Conservation (phyloP, 2,888 invertebrate species). For the Meghimatium bilineatum region DNA sequence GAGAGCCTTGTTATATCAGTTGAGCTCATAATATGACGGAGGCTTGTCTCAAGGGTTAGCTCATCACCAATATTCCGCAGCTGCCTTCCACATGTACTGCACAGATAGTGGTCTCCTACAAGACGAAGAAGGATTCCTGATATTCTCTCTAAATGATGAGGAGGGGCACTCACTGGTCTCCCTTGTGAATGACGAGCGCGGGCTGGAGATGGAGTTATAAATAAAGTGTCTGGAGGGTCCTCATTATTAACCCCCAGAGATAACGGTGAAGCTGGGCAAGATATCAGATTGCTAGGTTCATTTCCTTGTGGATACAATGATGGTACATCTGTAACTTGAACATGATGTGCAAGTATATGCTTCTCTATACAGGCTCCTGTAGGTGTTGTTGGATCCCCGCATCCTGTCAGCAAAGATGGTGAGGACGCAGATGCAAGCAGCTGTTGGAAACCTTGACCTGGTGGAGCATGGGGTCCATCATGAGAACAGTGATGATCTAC, state of each 20-base stretch:
- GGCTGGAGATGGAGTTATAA: slow-evolving; percentile 24
- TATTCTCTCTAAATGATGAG: slow-evolving; percentile 43
- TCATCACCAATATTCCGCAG: slow-evolving; percentile 46
- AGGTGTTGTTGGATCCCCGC: slow-evolving; percentile 30
- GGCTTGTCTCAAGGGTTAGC: slow-evolving; percentile 38
- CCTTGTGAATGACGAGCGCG: not conserved
- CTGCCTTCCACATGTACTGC: slow-evolving; percentile 44
- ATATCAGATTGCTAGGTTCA: not conserved
- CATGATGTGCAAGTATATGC: slow-evolving; percentile 42
- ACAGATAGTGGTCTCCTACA: slow-evolving; percentile 46
- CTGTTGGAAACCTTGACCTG: not conserved
- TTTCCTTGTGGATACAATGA: not conserved
- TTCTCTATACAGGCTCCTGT: slow-evolving; percentile 35
- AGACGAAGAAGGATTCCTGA: slow-evolving; percentile 40
- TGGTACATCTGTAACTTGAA: slow-evolving; percentile 5
- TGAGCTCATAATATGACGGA: slow-evolving; percentile 32
- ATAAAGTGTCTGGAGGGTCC: slow-evolving; percentile 28
- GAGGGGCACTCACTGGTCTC: slow-evolving; percentile 44
- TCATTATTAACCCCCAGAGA: not conserved
- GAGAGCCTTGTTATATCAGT: slow-evolving; percentile 2
- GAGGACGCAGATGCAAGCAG: slow-evolving; percentile 40
- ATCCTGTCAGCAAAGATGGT: slow-evolving; percentile 42
- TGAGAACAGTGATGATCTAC: not conserved
- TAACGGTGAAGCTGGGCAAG: slow-evolving; percentile 16
- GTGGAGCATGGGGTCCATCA: not conserved